Conservation (phyloP, 1,140 invertebrate genomes). For the Ooceraea biroi region DNA sequence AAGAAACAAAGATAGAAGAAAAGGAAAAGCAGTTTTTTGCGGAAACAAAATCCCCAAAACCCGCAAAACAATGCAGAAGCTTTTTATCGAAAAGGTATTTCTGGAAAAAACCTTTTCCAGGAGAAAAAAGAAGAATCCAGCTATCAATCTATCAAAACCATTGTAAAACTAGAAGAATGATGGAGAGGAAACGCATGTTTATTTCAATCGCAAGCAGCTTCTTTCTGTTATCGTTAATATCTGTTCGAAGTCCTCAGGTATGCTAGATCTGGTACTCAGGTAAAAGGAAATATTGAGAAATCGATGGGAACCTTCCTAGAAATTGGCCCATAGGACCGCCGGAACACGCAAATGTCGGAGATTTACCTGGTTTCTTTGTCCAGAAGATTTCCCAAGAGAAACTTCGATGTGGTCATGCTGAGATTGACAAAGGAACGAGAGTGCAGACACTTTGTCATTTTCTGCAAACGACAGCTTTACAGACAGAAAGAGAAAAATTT, state of each 20-base stretch:
- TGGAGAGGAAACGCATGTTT: not conserved
- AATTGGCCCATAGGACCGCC: conserved; percentile 64
- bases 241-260: not conserved
- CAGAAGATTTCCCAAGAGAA: conserved; percentile 57
- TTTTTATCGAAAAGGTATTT: no score
- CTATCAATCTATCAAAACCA: no score
- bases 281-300: conserved; percentile 61
- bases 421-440: conserved; percentile 22
- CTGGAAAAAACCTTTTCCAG: no score
- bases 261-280: conserved; percentile 43
- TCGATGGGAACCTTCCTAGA: conserved; percentile 75
- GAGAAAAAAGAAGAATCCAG: no score
- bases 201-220: not conserved
- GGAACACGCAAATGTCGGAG: conserved; percentile 50
- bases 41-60: not conserved
- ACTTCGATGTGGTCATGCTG: conserved; percentile 10
- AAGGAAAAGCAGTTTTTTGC: not conserved
- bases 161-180: not conserved
- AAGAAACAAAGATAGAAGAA: not conserved
- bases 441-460: conserved; percentile 25
- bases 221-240: not conserved
- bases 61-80: no score
- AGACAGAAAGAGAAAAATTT: not conserved
- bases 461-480: not conserved
- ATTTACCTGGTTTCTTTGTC: conserved; percentile 75